Conservation (phyloP, 1,140 invertebrate genomes). For the Drosophila takahashii region DNA sequence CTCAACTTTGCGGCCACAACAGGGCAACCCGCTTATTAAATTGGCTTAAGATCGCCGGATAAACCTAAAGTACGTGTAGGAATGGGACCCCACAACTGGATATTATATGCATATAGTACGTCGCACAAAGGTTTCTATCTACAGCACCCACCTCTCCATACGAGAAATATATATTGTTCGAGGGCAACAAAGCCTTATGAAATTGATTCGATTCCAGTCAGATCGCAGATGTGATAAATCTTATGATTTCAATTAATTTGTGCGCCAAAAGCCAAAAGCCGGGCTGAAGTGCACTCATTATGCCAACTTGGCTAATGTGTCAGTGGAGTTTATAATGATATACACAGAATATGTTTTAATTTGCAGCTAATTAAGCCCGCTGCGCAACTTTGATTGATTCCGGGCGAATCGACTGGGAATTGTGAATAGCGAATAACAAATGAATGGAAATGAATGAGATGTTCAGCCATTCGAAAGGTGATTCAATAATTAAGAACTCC, state of each 20-base stretch:
- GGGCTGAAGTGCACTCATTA: conserved; percentile 49
- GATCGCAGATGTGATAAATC: conserved; percentile 70
- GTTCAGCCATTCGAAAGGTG: conserved; percentile 36
- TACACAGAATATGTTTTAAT: conserved; percentile 62
- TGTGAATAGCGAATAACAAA: conserved; percentile 38
- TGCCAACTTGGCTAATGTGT: conserved; percentile 65
- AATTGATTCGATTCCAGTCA: conserved; percentile 73
- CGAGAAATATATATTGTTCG: conserved; percentile 12
- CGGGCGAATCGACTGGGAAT: conserved; percentile 20
- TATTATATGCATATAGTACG: conserved; percentile 70
- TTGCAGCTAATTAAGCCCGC: conserved; percentile 51
- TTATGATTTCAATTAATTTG: conserved; percentile 81
- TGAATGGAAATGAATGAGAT: conserved; percentile 44
- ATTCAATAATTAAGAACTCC: conserved; percentile 34
- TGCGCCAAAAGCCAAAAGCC: conserved; percentile 29
- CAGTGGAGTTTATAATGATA: conserved; percentile 59
- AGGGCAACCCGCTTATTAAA: conserved; percentile 79
- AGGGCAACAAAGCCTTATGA: conserved; percentile 38
- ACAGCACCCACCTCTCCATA: conserved; percentile 61
- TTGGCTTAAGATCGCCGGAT: conserved; percentile 82
- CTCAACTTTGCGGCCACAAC: conserved; percentile 75
- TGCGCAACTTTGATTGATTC: conserved; percentile 20
- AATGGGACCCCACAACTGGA: conserved; percentile 81
- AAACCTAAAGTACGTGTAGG: conserved; percentile 76
- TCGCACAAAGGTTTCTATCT: conserved; percentile 50